Percentiles rank a stretch among this genome's conserved stretches.
These are phyloP conservation scores for Illadopsis cleaveri DNA, from an alignment of 2,113 vertebrate species.

Conservation along the genomic window DNA sequence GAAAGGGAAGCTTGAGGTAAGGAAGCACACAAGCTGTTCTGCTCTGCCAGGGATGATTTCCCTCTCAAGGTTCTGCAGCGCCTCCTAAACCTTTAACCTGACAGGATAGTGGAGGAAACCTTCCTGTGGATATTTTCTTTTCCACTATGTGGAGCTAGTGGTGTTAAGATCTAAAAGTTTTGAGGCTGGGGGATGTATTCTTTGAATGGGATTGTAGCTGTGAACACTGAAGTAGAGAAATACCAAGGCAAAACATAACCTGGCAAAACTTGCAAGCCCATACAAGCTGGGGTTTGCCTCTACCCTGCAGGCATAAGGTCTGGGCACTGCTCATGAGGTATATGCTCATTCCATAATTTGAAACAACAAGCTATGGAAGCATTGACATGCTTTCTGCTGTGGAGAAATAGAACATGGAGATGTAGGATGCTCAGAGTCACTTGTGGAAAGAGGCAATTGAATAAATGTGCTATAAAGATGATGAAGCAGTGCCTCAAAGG, in stretches of 20 bases:
- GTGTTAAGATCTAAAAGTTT: neutral
- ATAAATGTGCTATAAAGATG: neutral
- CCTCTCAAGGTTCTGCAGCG: neutral
- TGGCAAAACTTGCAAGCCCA: neutral
- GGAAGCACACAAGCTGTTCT: neutral
- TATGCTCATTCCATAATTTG: neutral
- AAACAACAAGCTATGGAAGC: accelerated
- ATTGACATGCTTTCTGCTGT: neutral
- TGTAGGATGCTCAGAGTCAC: neutral
- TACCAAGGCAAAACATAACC: neutral
- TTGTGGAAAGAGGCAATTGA: neutral
- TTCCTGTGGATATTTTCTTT: neutral
- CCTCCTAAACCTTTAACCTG: neutral
- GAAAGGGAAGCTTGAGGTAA: too few relatives aligned
- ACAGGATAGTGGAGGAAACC: neutral
- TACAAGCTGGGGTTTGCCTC: neutral
- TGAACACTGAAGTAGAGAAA: neutral
- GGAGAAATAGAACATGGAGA: neutral
- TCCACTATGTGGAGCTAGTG: neutral
- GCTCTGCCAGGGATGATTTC: neutral
- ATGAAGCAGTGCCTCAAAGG: neutral
- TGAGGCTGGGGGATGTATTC: neutral
- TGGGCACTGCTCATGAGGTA: neutral
- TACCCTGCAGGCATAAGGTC: neutral
- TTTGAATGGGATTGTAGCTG: neutral